Evolutionary conservation across 53 echinoderm and acorn worm genomes (phyloP).

Genomic region (Echinometra lucunter): DNA sequence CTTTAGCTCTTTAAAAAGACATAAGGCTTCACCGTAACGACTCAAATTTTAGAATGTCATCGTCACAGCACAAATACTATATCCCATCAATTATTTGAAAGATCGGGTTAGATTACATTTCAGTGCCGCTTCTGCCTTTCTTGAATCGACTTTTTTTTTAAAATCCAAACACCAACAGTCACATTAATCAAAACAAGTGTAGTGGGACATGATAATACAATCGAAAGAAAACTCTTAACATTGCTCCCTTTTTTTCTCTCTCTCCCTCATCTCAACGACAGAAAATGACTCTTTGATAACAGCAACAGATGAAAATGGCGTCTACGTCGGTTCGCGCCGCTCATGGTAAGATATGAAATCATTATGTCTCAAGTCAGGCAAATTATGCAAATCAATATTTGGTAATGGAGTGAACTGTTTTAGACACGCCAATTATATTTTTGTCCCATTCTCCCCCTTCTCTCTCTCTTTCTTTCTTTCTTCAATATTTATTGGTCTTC

Average conservation of each 20-base stretch:
- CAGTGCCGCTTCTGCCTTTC: not conserved
- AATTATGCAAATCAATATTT: not conserved
- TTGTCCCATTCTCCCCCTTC: not conserved
- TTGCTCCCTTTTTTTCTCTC: not conserved
- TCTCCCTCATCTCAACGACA: not conserved
- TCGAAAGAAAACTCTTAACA: not conserved
- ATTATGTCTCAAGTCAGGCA: conserved; percentile 15
- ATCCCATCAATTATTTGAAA: not conserved
- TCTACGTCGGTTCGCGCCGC: not conserved
- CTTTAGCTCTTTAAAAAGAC: not conserved
- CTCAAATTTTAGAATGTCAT: not conserved
- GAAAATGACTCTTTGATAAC: not conserved
- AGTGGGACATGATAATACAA: not conserved
- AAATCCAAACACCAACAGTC: not conserved
- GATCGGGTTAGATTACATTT: not conserved
- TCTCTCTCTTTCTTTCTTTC: too few relatives aligned
- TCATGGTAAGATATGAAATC: conserved; percentile 3
- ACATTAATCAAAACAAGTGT: not conserved
- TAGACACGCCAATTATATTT: not conserved
- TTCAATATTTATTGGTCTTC: not conserved
- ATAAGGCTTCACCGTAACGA: not conserved
- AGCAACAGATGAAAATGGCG: conserved; percentile 48
- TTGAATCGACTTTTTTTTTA: not conserved
- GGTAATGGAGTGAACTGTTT: not conserved
- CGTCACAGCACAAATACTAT: not conserved